phyloP scores from a whole-genome alignment of 2,113 vertebrate genomes.

The Galemys pyrenaicus region DNA sequence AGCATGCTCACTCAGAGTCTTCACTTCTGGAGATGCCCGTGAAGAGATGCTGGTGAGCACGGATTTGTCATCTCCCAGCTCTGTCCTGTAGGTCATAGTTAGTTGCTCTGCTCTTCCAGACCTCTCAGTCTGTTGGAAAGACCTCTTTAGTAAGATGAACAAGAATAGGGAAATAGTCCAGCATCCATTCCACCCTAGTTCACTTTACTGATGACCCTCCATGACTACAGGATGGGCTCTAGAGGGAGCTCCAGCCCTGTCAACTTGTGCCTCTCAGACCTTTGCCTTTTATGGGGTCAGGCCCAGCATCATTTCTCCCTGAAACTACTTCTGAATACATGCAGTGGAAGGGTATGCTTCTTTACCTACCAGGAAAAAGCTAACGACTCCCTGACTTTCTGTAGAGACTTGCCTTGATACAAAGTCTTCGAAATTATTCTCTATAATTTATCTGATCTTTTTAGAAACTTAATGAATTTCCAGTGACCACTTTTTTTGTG shows the following conservation, averaged over 20 bases:
- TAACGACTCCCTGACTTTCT: neutral
- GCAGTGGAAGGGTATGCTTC: neutral
- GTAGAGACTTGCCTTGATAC: neutral
- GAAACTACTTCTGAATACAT: neutral
- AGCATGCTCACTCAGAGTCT: neutral
- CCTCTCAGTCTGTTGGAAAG: neutral
- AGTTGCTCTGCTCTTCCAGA: neutral
- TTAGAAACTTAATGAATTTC: neutral
- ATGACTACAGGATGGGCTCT: constrained; percentile 51
- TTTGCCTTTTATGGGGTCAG: constrained; percentile 40
- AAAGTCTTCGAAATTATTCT: constrained; percentile 25
- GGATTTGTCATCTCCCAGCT: neutral
- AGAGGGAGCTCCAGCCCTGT: constrained; percentile 70
- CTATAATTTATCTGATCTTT: neutral
- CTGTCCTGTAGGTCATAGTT: neutral
- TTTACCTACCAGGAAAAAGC: neutral
- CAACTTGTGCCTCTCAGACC: neutral
- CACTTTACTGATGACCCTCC: constrained; percentile 16
- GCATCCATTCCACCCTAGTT: neutral
- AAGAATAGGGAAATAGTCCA: neutral
- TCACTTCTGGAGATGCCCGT: neutral
- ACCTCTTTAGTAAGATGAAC: neutral
- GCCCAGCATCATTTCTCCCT: neutral
- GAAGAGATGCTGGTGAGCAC: neutral
- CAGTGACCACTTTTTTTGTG: neutral